These are phyloP conservation scores for Helicoverpa assulta DNA, from an alignment of 2,888 invertebrate species.

Conservation along the genomic window DNA sequence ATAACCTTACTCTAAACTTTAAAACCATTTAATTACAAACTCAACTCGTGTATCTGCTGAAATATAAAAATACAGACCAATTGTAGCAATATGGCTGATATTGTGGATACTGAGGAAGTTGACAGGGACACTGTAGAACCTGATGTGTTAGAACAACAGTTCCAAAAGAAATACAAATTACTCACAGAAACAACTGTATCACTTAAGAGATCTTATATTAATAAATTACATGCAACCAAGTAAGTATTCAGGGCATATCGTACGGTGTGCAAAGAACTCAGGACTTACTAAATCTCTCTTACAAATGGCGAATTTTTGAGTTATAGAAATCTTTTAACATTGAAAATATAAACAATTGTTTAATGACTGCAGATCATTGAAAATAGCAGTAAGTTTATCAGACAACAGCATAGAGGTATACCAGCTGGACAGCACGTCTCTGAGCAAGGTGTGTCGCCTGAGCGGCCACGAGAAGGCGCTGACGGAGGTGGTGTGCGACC, in stretches of 20 bases:
- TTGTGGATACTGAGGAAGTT: constrained; percentile 80
- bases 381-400: constrained; percentile 77
- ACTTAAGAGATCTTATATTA: constrained; percentile 90
- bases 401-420: constrained; percentile 84
- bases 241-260: constrained; percentile 69
- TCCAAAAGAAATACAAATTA: constrained; percentile 77
- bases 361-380: constrained; percentile 72
- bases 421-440: constrained; percentile 74
- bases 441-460: constrained; percentile 80
- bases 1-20: constrained; percentile 37
- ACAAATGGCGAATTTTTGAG: no score
- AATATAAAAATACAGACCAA: constrained; percentile 17
- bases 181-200: constrained; percentile 88
- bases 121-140: constrained; percentile 79
- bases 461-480: constrained; percentile 85
- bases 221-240: constrained; percentile 90
- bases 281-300: no score
- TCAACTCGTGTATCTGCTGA: neutral
- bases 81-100: constrained; percentile 75
- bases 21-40: constrained; percentile 47
- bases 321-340: no score
- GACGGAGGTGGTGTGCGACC: constrained; percentile 91
- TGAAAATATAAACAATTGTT: constrained; percentile 2
- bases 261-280: no score
- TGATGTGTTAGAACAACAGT: constrained; percentile 75